phyloP scores from a whole-genome alignment of 2,888 invertebrate species.

The Adelognathus sp. region DNA sequence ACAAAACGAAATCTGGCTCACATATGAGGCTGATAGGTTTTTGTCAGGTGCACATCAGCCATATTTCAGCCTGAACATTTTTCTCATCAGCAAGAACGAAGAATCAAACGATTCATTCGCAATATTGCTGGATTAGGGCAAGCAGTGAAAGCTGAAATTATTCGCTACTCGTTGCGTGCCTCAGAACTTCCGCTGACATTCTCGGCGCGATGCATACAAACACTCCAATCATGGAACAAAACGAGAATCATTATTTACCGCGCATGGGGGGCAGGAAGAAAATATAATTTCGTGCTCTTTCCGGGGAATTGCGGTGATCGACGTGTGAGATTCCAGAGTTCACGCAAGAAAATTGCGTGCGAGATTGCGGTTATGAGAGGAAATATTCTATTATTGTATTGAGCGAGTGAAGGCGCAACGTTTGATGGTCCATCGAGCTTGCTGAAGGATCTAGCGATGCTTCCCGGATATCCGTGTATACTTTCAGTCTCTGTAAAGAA shows the following conservation, averaged over 20 bases:
- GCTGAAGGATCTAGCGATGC: not conserved
- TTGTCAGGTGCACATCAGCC: too few relatives aligned
- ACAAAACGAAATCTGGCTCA: too few relatives aligned
- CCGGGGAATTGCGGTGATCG: not conserved
- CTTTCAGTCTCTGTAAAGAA: not conserved
- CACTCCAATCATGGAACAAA: constrained; percentile 2
- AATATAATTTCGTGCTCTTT: constrained; percentile 34
- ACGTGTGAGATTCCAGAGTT: too few relatives aligned
- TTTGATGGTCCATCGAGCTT: too few relatives aligned
- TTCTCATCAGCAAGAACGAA: too few relatives aligned
- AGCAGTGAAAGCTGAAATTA: constrained; percentile 42
- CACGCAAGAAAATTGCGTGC: too few relatives aligned
- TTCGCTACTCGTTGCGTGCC: not conserved
- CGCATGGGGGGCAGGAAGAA: constrained; percentile 1
- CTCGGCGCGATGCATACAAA: not conserved
- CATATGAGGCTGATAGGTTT: too few relatives aligned
- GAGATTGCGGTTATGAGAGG: too few relatives aligned
- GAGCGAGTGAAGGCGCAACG: too few relatives aligned
- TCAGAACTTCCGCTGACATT: constrained; percentile 19
- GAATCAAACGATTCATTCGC: not conserved
- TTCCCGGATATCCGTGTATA: not conserved
- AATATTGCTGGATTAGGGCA: constrained; percentile 1
- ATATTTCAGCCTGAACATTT: too few relatives aligned
- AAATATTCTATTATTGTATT: too few relatives aligned
- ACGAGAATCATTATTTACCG: constrained; percentile 15